Conservation (phyloP, 2,797 vertebrate species). For the Geotrypetes seraphini region DNA sequence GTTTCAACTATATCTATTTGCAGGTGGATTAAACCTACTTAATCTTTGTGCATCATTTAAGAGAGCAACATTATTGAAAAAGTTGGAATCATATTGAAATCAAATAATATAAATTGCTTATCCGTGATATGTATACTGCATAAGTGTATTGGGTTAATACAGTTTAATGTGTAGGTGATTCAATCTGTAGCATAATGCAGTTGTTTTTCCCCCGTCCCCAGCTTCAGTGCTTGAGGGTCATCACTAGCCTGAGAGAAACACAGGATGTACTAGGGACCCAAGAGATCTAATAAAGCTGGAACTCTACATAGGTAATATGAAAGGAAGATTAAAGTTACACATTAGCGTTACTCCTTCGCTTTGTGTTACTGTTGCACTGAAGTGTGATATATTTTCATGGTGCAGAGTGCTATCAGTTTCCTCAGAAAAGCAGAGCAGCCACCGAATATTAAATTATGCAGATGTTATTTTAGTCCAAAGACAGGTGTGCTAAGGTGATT, state of each 20-base stretch:
- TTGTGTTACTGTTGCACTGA: not conserved
- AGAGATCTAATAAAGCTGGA: too few relatives aligned
- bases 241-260: too few relatives aligned
- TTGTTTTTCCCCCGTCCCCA: constrained; percentile 36
- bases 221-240: constrained; percentile 23
- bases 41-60: too few relatives aligned
- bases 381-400: constrained; percentile 3
- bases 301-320: too few relatives aligned
- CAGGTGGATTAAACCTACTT: too few relatives aligned
- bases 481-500: constrained; percentile 25
- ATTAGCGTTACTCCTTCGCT: accelerated
- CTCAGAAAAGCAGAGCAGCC: constrained; percentile 8
- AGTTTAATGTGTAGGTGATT: constrained; percentile 30
- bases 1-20: too few relatives aligned
- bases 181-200: constrained; percentile 57
- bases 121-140: constrained; percentile 5
- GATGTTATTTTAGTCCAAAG: constrained; percentile 1
- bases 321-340: not conserved
- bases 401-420: not conserved
- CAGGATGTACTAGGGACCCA: constrained; percentile 13
- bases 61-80: too few relatives aligned
- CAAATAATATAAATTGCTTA: too few relatives aligned
- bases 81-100: too few relatives aligned
- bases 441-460: constrained; percentile 30
- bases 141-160: constrained; percentile 24